Evolutionary conservation across 2,797 vertebrate species (phyloP), one percentile per base, ranked within the genome.

Genomic region (Melanotaenia boesemani): DNA sequence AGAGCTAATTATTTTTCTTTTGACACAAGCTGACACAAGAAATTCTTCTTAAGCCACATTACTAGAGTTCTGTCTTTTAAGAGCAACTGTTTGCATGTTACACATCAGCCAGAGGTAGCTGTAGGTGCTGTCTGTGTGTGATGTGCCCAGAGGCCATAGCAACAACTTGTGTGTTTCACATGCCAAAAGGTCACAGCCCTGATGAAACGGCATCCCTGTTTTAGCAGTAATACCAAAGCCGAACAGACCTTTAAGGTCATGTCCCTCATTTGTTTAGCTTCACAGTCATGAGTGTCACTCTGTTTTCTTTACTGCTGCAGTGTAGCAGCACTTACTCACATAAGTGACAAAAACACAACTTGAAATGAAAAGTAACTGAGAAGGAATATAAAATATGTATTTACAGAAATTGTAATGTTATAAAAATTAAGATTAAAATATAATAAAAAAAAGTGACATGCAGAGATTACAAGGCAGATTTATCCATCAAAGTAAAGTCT

Each of bases 101-200:
- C 50, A 34, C 67, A 37, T 76, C 11, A 72, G 4, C 36, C 61
- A 59, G 59, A 63, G 6, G 22, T 56, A 63, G 55, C 52, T 1
- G 12, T 18, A 44, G 44, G 22, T 37, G 32, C 28, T 41, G 67
- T 67, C 66, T 36, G 37, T 24, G 60, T 59, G 57, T 75, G 57
- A 67, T 58, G 15, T 28, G 36, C 64, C 68, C 72, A 16, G 20
- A 52, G 55, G 77, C 74, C 8, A 10, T 11, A 10, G 48, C 5
- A 70, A 39, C 77, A 58, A 36, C 59, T 28, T 70, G 32, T 22
- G 18, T 67, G 77, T 61, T 70, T 81, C 28, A 61, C 26, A 69
- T 57, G 50, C 65, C 59, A 62, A 73, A 37, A 69, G 8, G 22
- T 54, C 68, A 59, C 0, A 50, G 39, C 67, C 22, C 36, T 20